Percentiles rank a stretch among this genome's conserved stretches.
phyloP scores from a whole-genome alignment of 2,113 vertebrate species.

The Cettia cetti region DNA sequence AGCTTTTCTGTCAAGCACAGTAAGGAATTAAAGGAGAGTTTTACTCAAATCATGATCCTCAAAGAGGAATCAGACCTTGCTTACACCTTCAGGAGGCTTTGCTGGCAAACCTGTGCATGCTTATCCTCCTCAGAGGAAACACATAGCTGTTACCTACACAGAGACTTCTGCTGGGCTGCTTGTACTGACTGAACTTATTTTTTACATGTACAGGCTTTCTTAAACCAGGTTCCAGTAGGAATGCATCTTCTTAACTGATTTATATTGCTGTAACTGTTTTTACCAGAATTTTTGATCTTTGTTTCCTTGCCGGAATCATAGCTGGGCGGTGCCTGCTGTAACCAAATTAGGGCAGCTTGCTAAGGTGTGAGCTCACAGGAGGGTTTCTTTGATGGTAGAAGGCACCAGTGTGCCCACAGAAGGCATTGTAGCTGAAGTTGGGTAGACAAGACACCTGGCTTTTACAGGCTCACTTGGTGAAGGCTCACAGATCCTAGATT shows the following conservation, averaged over 20 bases:
- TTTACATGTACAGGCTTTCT: neutral
- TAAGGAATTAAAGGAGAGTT: neutral
- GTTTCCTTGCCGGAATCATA: neutral
- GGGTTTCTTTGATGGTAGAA: neutral
- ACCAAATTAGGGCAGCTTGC: neutral
- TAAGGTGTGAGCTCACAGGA: neutral
- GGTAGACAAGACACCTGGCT: neutral
- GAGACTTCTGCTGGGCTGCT: neutral
- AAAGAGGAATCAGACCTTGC: neutral
- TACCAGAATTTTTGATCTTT: neutral
- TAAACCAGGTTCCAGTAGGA: neutral
- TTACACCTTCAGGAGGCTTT: neutral
- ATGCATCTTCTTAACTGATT: neutral
- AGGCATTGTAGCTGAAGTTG: neutral
- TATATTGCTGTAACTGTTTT: neutral
- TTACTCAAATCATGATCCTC: neutral
- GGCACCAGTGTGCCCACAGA: neutral
- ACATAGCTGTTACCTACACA: rapidly evolving
- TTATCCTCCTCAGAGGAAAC: neutral
- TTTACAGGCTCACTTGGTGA: neutral
- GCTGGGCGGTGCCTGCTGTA: neutral
- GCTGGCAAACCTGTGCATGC: neutral
- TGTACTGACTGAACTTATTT: neutral
- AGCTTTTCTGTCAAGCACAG: neutral
- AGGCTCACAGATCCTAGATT: neutral